Evolutionary conservation across 53 echinoderm and acorn worm genomes (phyloP), one percentile per base, ranked within the genome.

Genomic region (Luidia sarsii): DNA sequence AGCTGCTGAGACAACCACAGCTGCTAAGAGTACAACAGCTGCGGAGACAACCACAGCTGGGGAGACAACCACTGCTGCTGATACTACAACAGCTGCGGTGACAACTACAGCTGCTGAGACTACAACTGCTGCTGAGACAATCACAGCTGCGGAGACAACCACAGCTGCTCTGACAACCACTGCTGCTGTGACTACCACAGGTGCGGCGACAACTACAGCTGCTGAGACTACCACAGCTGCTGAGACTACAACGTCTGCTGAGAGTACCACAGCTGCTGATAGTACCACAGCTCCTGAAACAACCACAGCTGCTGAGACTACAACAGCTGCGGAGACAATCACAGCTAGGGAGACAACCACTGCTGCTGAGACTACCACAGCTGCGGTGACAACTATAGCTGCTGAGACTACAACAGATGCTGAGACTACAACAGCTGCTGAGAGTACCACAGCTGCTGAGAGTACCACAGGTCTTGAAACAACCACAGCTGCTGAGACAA

Each of bases 1-100:
- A 22, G 65, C 65, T 65, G 65, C 7, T 65, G 65, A 22, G 7
- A 65, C 65, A 22, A 65, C 65, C 1, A 65, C 3, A 16, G 16
- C 33, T 1, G 39, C 11, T 41, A 6, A 34, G 13, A 33, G 32
- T 27, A 65, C 65, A 1, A 65, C 65, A 16, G 28, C 33, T 65
- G 39, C 29, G 18, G 39, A 34, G 10, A 33, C 34, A 4, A 29
- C 65, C 28, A 65, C 65, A 1, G 28, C 65, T 33, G 39, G 32
- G 10, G 39, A 14, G 2, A 33, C 65, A 22, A 65, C 65, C 4
- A 65, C 65, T 65, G 65, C 33, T 4, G 39, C 30, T 65, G 39
- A n/a, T 10, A 65, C 65, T 1, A 65, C 65, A 16, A 65, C 65
- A 16, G 39, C 65, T 65, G 65, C 1, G 2, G 65, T 11, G 10